phyloP scores from a whole-genome alignment of 2,797 vertebrate species.

The Syngnathus acus region DNA sequence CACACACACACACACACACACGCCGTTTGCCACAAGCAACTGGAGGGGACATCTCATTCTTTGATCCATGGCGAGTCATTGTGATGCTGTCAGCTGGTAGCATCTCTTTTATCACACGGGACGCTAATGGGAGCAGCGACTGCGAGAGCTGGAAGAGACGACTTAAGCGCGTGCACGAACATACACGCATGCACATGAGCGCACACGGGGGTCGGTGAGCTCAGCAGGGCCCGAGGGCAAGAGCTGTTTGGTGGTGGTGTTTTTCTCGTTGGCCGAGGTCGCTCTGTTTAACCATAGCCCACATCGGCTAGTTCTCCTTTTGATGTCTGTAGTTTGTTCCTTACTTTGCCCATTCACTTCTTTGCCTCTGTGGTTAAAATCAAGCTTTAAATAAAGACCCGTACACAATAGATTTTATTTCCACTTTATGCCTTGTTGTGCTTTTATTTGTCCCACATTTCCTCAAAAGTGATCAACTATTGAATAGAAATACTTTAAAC shows the following conservation, averaged over 20 bases:
- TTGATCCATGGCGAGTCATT: constrained; percentile 62
- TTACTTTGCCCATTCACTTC: neutral
- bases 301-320: constrained; percentile 11
- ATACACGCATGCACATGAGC: constrained; percentile 15
- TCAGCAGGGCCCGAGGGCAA: constrained; percentile 44
- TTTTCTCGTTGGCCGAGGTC: constrained; percentile 41
- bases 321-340: neutral
- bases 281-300: constrained; percentile 42
- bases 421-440: neutral
- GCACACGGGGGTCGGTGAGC: constrained; percentile 43
- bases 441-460: constrained; percentile 7
- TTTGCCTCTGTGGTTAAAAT: constrained; percentile 8
- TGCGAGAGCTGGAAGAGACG: constrained; percentile 42
- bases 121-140: constrained; percentile 67
- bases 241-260: constrained; percentile 53
- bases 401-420: neutral
- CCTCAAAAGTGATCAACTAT: constrained; percentile 15
- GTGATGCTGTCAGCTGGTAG: constrained; percentile 66
- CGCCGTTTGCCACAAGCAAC: constrained; percentile 53
- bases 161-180: constrained; percentile 6
- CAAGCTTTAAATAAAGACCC: constrained; percentile 6
- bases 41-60: constrained; percentile 63
- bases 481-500: constrained; percentile 14
- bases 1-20: constrained; percentile 9
- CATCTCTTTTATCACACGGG: constrained; percentile 69